Evolutionary conservation across 2,888 invertebrate genomes (phyloP).

Genomic region (Scaptomyza parva): DNA sequence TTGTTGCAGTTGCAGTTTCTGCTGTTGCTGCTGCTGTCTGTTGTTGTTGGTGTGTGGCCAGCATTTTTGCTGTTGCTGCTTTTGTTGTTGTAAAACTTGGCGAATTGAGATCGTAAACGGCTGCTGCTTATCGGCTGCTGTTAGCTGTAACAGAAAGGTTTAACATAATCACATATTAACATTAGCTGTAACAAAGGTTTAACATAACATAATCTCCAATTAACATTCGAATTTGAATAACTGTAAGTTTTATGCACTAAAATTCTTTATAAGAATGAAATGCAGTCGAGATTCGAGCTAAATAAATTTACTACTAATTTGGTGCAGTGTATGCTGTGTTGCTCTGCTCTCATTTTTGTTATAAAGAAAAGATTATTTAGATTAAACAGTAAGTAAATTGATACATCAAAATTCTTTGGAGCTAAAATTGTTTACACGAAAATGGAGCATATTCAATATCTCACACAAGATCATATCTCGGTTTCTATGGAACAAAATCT

Average conservation of each 20-base stretch:
- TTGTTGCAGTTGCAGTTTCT: constrained; percentile 4
- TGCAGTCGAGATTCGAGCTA: too few species aligned
- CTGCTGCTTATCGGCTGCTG: constrained; percentile 38
- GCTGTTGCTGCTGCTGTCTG: constrained; percentile 30
- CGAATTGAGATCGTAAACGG: constrained; percentile 61
- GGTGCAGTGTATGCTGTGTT: too few species aligned
- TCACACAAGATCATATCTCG: constrained; percentile 34
- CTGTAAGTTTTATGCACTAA: too few species aligned
- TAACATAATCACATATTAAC: not conserved
- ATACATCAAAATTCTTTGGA: not conserved
- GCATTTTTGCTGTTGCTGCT: constrained; percentile 44
- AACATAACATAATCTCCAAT: not conserved
- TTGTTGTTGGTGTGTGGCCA: constrained; percentile 60
- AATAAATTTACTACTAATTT: too few species aligned
- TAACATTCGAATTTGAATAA: not conserved
- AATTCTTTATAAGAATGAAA: too few species aligned
- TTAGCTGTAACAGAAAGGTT: constrained; percentile 22
- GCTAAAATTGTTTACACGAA: not conserved
- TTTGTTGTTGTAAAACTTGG: constrained; percentile 39
- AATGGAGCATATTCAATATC: constrained; percentile 2
- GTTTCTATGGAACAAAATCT: constrained; percentile 20
- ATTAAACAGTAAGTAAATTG: not conserved
- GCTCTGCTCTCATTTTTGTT: too few species aligned
- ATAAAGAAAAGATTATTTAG: too few species aligned
- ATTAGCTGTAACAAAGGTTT: too few species aligned